A percentile compares a stretch with the other conserved stretches of the same genome.
Conservation (phyloP, 1,140 invertebrate genomes). For the Riptortus pedestris region DNA sequence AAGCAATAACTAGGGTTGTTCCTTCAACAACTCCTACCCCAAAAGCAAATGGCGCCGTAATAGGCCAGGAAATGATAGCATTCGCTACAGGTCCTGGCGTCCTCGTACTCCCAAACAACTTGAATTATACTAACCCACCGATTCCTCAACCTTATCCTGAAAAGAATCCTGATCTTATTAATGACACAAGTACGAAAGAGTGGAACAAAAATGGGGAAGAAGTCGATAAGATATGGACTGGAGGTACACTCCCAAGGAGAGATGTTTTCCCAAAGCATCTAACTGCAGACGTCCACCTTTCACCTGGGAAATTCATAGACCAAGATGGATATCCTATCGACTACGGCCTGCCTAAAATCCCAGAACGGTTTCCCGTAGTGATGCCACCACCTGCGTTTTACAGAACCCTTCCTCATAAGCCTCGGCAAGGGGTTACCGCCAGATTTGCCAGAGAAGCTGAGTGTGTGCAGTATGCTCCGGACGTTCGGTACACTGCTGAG, state of each 20-base stretch:
- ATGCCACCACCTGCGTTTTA: conserved; percentile 46
- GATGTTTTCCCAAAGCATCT: conserved; percentile 39
- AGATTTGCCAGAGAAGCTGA: conserved; percentile 56
- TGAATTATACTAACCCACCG: conserved; percentile 31
- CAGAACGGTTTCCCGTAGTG: conserved; percentile 36
- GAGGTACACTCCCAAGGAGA: conserved; percentile 27
- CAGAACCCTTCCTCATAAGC: conserved; percentile 56
- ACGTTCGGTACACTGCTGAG: conserved; percentile 64
- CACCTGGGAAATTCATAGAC: conserved; percentile 56
- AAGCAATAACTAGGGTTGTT: conserved; percentile 28
- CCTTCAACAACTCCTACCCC: conserved; percentile 13
- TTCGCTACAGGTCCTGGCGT: conserved; percentile 31
- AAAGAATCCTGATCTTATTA: conserved; percentile 64
- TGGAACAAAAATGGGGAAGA: conserved; percentile 38
- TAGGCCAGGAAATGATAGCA: conserved; percentile 35
- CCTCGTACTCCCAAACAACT: conserved; percentile 35
- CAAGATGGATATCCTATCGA: conserved; percentile 66
- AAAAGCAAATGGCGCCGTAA: conserved; percentile 32
- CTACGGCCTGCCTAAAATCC: conserved; percentile 57
- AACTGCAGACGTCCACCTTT: conserved; percentile 54
- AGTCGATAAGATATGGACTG: conserved; percentile 28
- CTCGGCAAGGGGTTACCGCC: conserved; percentile 47
- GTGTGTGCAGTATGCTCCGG: conserved; percentile 46
- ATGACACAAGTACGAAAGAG: conserved; percentile 57
- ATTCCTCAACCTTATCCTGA: conserved; percentile 43